A percentile compares a stretch with the other conserved stretches of the same genome.
Conservation (phyloP, 1,140 invertebrate genomes). For the Bombus balteatus region DNA sequence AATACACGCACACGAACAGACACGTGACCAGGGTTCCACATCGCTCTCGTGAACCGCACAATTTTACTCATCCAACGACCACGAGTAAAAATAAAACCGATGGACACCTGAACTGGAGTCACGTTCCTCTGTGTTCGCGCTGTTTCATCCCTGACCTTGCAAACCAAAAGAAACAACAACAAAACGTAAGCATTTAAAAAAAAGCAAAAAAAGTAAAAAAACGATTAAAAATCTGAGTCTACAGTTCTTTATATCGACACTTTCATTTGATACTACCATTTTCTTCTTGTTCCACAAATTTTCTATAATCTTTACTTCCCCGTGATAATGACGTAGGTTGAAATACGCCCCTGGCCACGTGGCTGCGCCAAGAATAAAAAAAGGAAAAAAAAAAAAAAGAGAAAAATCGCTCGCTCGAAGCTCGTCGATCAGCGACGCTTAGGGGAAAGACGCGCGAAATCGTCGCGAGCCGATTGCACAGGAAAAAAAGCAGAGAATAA, state of each 20-base stretch:
- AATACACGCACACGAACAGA: not conserved
- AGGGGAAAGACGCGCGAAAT: not conserved
- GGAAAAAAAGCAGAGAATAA: constrained; percentile 14
- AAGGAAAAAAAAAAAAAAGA: not conserved
- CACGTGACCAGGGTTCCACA: constrained; percentile 30
- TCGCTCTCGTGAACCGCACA: constrained; percentile 3
- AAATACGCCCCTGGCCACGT: constrained; percentile 32
- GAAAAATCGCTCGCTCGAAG: not conserved
- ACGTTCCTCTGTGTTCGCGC: constrained; percentile 15
- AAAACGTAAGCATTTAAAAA: not conserved
- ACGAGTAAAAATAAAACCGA: constrained; percentile 4
- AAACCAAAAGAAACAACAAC: not conserved
- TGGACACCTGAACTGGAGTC: constrained; percentile 1
- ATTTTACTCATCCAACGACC: not conserved
- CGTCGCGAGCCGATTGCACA: constrained; percentile 24
- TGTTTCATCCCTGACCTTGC: constrained; percentile 10
- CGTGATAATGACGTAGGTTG: not conserved
- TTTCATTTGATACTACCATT: constrained; percentile 18
- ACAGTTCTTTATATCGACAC: not conserved
- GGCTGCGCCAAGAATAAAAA: constrained; percentile 7
- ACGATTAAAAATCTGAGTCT: not conserved
- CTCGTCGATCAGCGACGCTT: constrained; percentile 27
- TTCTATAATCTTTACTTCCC: not conserved
- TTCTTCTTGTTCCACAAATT: not conserved
- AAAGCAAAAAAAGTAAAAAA: not conserved